Conservation (phyloP, 2,888 invertebrate genomes). For the Eilema depressum region DNA sequence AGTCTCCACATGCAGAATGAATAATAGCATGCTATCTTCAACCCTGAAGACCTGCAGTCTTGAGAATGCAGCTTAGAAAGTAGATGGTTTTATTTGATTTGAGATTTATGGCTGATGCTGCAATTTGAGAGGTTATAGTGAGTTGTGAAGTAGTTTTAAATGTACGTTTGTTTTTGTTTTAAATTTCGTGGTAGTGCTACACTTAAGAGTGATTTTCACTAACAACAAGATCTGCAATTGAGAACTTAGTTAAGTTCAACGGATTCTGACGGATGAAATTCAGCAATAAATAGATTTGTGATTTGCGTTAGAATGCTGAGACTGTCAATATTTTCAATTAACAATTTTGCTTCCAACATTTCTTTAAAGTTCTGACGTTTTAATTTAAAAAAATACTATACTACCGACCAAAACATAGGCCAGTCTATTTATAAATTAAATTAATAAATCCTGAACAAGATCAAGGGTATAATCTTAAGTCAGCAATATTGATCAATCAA, state of each 20-base stretch:
- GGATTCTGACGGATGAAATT: background rate
- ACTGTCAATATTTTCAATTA: too few species aligned
- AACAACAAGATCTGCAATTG: background rate
- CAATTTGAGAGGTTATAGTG: conserved; percentile 32
- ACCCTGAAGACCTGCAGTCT: conserved; percentile 38
- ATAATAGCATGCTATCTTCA: conserved; percentile 49
- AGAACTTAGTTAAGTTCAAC: background rate
- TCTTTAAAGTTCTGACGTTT: too few species aligned
- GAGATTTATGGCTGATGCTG: conserved; percentile 24
- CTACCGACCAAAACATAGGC: too few species aligned
- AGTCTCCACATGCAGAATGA: conserved; percentile 51
- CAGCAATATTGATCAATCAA: too few species aligned
- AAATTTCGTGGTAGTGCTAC: background rate
- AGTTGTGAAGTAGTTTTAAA: conserved; percentile 21
- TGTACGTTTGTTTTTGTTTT: background rate
- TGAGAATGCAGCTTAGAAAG: conserved; percentile 46
- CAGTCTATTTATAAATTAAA: too few species aligned
- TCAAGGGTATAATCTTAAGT: too few species aligned
- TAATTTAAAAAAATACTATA: too few species aligned
- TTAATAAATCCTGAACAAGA: too few species aligned
- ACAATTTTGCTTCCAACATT: too few species aligned
- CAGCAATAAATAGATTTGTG: too few species aligned
- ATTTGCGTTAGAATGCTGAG: too few species aligned
- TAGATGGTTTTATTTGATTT: conserved; percentile 46
- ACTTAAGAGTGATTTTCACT: background rate